phyloP scores from a whole-genome alignment of 2,113 vertebrate species.

The Fulica atra region DNA sequence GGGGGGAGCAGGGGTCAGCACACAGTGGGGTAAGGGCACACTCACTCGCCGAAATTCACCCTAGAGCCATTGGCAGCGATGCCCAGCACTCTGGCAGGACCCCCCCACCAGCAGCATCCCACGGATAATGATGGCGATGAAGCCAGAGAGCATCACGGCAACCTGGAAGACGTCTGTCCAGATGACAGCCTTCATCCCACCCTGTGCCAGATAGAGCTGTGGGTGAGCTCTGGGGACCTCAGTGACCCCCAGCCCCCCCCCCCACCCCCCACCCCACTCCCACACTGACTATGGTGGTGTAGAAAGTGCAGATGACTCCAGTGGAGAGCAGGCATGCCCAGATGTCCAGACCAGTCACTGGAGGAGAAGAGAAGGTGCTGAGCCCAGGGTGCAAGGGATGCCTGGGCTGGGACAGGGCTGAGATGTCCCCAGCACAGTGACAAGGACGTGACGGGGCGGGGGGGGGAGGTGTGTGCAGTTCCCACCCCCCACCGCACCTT shows the following conservation, averaged over 20 bases:
- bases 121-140: slow-evolving; percentile 80
- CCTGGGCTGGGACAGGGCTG: not conserved
- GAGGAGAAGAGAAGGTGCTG: not conserved
- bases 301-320: slow-evolving; percentile 91
- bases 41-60: slow-evolving; percentile 88
- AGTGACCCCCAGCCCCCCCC: fast-evolving
- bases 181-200: slow-evolving; percentile 93
- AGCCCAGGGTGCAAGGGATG: not conserved
- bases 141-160: slow-evolving; percentile 87
- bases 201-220: slow-evolving; percentile 65
- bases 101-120: slow-evolving; percentile 81
- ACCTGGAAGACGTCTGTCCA: slow-evolving; percentile 98
- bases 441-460: fast-evolving
- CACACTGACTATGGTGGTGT: slow-evolving; percentile 89
- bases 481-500: slow-evolving; percentile 74
- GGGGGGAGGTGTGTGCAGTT: no score
- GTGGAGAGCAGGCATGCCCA: slow-evolving; percentile 92
- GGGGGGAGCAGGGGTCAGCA: not conserved
- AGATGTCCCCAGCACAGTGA: not conserved
- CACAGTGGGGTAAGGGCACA: fast-evolving
- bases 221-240: not conserved
- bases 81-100: slow-evolving; percentile 73
- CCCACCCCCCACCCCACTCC: no score
- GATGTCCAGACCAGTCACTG: slow-evolving; percentile 90
- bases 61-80: slow-evolving; percentile 86